Conservation (phyloP, 92 coral and sea anemone species). For the Phenganax subtilis region DNA sequence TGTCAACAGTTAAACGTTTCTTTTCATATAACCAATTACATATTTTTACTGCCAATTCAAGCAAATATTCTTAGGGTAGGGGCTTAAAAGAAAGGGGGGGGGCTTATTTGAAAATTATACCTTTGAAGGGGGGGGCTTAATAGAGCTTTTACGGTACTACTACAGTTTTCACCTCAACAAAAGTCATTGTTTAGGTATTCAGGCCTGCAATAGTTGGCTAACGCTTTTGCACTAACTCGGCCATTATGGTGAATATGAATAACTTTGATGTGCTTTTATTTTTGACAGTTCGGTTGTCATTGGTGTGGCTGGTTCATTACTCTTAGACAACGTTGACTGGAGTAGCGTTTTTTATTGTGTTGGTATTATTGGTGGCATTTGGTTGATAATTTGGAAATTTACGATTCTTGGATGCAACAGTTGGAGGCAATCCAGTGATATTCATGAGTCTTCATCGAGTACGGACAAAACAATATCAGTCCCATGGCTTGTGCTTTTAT, state of each 20-base stretch:
- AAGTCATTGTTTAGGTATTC: no score
- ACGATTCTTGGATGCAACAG: not conserved
- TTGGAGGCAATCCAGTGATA: not conserved
- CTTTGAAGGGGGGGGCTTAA: no score
- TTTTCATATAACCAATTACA: no score
- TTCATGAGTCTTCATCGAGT: not conserved
- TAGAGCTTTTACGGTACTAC: no score
- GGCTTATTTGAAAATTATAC: no score
- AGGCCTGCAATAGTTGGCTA: no score
- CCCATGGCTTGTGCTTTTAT: conserved; percentile 21
- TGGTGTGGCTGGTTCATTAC: conserved; percentile 55
- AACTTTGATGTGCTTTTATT: not conserved
- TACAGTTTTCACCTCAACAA: no score
- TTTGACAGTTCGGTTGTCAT: conserved; percentile 23
- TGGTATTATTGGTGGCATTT: conserved; percentile 54
- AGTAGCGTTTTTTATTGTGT: conserved; percentile 56
- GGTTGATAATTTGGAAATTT: conserved; percentile 38
- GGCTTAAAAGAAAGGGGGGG: no score
- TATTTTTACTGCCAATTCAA: no score
- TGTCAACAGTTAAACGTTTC: no score
- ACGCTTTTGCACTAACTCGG: no score
- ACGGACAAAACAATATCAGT: conserved; percentile 7
- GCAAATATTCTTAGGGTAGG: no score
- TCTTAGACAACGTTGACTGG: conserved; percentile 58
- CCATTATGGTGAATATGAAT: not conserved